Evolutionary conservation across 2,888 invertebrate species (phyloP), one percentile per base, ranked within the genome.

Genomic region (Helicoverpa assulta): DNA sequence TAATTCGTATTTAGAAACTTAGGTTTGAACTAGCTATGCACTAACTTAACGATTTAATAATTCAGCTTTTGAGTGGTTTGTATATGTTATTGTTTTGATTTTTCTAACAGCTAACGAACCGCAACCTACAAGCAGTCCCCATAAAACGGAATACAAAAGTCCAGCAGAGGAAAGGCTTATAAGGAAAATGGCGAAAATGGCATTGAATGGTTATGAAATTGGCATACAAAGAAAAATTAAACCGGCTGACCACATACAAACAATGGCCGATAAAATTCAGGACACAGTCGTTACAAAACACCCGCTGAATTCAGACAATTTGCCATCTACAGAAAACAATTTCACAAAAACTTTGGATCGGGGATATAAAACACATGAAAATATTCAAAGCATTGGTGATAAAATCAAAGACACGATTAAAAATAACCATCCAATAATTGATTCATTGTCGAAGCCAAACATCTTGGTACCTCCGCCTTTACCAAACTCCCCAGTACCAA

Each of bases 221-320:
- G 96, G 96, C 33, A 96, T 96, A 75, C 96, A 96, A 82, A 91
- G 96, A 80, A 96, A 95, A 91, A 96, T 95, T 63, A 96, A 96
- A 77, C 96, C 96, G 0, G 95, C 94, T 52, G 95, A 95, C 78
- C 95, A 95, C 77, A 96, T 96, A 79, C 95, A 96, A 83, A 93
- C 93, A 18, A 96, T 96, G 96, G 96, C 96, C 59, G 94, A 94
- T 70, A 95, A 93, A 90, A 96, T 96, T 77, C 95, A 96, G 87
- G 96, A 96, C 70, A 96, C 96, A n/a, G 93, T 96, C 54, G 95
- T 96, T 2, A 94, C 95, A 43, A 96, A 96, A 82, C 96, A 96
- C 84, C 96, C 96, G 55, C 79, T 95, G 12, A 96, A 96, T 86
- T 85, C 92, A 37, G 95, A 95, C 70, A 90, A 78, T 76, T 61